Conservation (phyloP, 2,113 vertebrate genomes). For the Hemiscyllium ocellatum region DNA sequence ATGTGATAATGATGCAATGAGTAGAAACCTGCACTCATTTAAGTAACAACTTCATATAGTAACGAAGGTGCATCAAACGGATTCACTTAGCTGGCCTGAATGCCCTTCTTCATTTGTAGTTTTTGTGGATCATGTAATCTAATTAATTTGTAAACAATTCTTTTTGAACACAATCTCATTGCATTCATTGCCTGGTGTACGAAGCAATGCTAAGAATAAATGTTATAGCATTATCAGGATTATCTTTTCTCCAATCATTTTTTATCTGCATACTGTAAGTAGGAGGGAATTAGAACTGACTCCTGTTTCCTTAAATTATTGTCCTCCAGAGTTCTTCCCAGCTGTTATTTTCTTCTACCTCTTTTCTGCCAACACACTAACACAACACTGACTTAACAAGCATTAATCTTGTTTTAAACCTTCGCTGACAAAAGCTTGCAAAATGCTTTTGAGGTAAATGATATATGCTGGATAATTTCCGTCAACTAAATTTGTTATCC, state of each 20-base stretch:
- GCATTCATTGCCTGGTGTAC: not conserved
- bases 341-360: not conserved
- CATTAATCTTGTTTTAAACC: not conserved
- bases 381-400: not conserved
- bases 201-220: not conserved
- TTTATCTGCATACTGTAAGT: not conserved
- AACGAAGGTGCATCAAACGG: not conserved
- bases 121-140: not conserved
- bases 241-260: not conserved
- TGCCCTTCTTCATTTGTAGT: not conserved
- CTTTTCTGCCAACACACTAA: not conserved
- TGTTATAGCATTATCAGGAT: not conserved
- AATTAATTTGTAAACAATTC: not conserved
- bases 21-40: not conserved
- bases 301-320: not conserved
- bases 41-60: not conserved
- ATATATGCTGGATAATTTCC: not conserved
- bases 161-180: not conserved
- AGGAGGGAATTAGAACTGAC: not conserved
- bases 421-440: not conserved
- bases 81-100: not conserved
- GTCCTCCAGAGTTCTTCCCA: not conserved
- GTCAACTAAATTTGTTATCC: not conserved
- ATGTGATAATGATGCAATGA: not conserved
- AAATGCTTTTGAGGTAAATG: not conserved